Evolutionary conservation across 2,797 vertebrate genomes (phyloP), one percentile per base, ranked within the genome.

Genomic region (Gallinago solitaria): DNA sequence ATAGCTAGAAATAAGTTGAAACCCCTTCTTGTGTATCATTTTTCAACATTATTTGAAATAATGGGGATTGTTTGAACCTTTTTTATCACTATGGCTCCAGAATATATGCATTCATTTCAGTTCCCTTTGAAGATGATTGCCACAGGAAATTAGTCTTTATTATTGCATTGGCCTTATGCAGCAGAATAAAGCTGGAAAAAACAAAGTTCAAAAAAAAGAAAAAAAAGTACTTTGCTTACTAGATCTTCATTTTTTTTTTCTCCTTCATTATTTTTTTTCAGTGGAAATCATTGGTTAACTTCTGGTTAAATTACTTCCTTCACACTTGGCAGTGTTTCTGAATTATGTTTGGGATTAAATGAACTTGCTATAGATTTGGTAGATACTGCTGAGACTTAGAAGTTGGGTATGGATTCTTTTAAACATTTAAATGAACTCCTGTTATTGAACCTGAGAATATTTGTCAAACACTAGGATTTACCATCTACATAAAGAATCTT

Each of bases 11-110:
- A 83, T 91, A 88, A 84, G 59, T 68, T 84, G 59, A 91, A 94
- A 82, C 11, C 27, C 9, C 20, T 75, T 79, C 30, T 37, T 50
- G 30, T 10, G n/a, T 74, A 73, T 87, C 3, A 59, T 93, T 95
- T 89, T 86, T 79, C 63, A 93, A 32, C 27, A 9, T 90, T 82
- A 90, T 74, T 95, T 87, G 80, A 90, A 96, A 96, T 93, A 93
- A 91, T 39, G 45, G 56, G 18, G 25, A 60, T 94, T 90, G 74
- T 94, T 94, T 95, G 88, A 96, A 77, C 74, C 35, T 56, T 69
- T 95, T 94, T 93, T 91, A 91, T 92, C 93, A 82, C 45, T 74
- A 59, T 39, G 28, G 43, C 41, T 93, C 54, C 86, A 94, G 83
- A 90, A 91, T 81, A 79, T 30, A 69, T 64, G 37, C 47, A 54